Base-by-base conservation (phyloP, 30 jellyfish, hydroid and myxozoan genomes). In the Cassiopea xamachana region DNA sequence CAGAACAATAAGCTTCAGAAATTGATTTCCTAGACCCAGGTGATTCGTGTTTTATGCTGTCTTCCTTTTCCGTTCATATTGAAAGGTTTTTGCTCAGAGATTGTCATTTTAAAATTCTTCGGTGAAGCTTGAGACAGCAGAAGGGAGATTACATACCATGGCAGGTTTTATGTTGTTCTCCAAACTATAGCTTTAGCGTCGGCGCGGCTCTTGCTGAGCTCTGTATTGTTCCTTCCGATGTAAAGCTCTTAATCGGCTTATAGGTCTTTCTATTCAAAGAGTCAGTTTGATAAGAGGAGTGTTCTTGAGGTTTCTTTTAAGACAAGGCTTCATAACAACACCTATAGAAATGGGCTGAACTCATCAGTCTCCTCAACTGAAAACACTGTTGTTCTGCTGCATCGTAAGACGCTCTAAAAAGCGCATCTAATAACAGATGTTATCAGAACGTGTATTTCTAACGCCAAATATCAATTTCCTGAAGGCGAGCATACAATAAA, bases 141-240 rank as follows among this genome's bases (percentile, higher is more conserved):
- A 86, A 59, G 82, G 89, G 51, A 86, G 93, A 86, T 86, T 86
- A 86, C 93, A 86, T 86, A 79, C 89, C 93, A 9, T 47, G 93
- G 77, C 93, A 86, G 93, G 93, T 86, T 86, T 75, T 62, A 60
- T 67, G 88, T 86, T 86, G 93, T 86, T 86, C 78, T 61, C 73
- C 16, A 86, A 75, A 73, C 88, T 75, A 86, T 73, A 86, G 93
- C 86, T 86, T 75, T 75, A 61, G 55, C 80, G 93, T 75, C 93
- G 93, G 93, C 93, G 93, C 93, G 87, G 81, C 93, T 86, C 93
- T 86, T 78, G 93, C 93, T 86, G 93, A 17, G 93, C 14, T 51
- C 59, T 17, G 62, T 60, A 64, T 86, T 86, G 93, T 86, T 76
- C 18, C 48, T 44, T 39, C 71, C 81, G 83, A 86, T 58, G 84